A percentile compares a stretch with the other conserved stretches of the same genome.
Evolutionary conservation across 2,888 invertebrate species (phyloP).

Genomic region (Nebria brevicollis): DNA sequence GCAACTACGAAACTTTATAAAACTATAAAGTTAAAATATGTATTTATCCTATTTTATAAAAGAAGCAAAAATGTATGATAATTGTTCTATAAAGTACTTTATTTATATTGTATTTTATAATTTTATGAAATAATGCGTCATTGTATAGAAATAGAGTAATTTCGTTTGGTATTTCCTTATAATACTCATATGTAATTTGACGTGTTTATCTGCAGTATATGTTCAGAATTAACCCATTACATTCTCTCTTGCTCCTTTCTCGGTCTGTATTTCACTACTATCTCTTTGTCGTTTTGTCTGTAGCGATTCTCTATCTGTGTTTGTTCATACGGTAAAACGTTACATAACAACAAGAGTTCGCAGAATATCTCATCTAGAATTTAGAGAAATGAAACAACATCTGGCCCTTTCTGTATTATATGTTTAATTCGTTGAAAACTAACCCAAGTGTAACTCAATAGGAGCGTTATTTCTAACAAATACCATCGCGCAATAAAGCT

Average conservation of each 20-base stretch:
- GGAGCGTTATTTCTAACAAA: too few relatives aligned
- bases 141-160: not conserved
- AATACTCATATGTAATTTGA: conserved; percentile 14
- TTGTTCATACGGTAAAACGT: not conserved
- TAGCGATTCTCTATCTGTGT: not conserved
- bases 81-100: too few relatives aligned
- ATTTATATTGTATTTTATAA: too few relatives aligned
- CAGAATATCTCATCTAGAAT: conserved; percentile 19
- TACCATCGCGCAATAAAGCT: too few relatives aligned
- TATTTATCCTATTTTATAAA: too few relatives aligned
- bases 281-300: not conserved
- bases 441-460: conserved; percentile 29
- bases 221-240: conserved; percentile 25
- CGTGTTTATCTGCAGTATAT: not conserved
- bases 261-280: not conserved
- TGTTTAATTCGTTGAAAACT: conserved; percentile 30
- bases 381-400: conserved; percentile 26
- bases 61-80: too few relatives aligned
- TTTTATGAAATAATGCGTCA: not conserved
- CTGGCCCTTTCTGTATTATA: conserved; percentile 12
- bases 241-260: not conserved
- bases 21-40: too few relatives aligned
- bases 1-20: too few relatives aligned
- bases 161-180: not conserved
- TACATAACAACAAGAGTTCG: not conserved